Evolutionary conservation across 2,113 vertebrate species (phyloP).

Genomic region (Paramormyrops kingsleyae): DNA sequence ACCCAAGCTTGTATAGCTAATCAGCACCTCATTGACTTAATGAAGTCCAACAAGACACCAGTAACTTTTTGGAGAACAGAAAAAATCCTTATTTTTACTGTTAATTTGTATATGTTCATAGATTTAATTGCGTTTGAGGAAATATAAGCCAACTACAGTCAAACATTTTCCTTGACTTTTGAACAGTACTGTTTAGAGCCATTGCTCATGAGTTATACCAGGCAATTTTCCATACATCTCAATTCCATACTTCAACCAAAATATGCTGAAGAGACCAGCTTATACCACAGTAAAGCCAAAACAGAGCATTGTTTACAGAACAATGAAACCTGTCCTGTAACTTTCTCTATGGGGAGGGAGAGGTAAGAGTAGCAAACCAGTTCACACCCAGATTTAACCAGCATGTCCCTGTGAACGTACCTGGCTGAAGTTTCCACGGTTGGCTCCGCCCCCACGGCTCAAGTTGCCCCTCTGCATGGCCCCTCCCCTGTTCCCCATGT

Average conservation of each 20-base stretch:
- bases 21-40: background rate
- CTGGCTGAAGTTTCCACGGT: conserved; percentile 54
- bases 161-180: background rate
- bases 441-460: conserved; percentile 20
- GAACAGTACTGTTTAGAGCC: background rate
- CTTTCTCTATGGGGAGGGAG: background rate
- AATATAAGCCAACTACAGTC: background rate
- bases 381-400: background rate
- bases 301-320: background rate
- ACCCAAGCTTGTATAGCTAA: background rate
- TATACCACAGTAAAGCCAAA: background rate
- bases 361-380: background rate
- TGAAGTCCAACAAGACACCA: background rate
- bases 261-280: background rate
- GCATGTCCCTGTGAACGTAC: conserved; percentile 33
- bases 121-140: background rate
- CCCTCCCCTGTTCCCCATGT: conserved; percentile 55
- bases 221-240: background rate
- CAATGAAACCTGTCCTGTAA: background rate
- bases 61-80: background rate
- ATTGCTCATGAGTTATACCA: background rate
- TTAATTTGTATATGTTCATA: background rate
- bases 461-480: conserved; percentile 29
- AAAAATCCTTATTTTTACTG: background rate
- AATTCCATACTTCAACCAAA: background rate